phyloP scores from a whole-genome alignment of 2,797 vertebrate genomes.

The Heliangelus exortis region DNA sequence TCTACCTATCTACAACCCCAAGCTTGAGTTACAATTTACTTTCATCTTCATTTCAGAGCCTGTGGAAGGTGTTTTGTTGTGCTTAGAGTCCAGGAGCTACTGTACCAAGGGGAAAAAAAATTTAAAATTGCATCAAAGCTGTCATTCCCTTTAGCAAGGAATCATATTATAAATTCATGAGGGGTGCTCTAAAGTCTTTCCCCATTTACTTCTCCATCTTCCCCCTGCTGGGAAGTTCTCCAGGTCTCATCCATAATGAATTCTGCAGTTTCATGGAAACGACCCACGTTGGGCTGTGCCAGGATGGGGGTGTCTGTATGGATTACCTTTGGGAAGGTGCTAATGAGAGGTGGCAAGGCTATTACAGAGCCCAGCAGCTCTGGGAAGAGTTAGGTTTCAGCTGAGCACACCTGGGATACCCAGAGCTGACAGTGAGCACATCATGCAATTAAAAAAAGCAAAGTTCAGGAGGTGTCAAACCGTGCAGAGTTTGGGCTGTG shows the following conservation, averaged over 20 bases:
- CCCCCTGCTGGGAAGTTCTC: not conserved
- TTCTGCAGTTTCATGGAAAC: not conserved
- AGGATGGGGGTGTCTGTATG: not conserved
- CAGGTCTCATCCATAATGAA: not conserved
- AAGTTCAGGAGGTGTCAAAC: not conserved
- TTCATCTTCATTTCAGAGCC: not conserved
- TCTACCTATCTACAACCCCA: not conserved
- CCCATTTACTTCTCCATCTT: not conserved
- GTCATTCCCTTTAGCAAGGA: constrained; percentile 13
- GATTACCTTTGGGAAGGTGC: constrained; percentile 13
- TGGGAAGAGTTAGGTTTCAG: not conserved
- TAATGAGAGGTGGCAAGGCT: constrained; percentile 33
- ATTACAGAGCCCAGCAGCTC: not conserved
- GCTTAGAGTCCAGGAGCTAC: not conserved
- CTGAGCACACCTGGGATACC: not conserved
- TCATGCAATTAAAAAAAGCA: not conserved
- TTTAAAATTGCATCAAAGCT: not conserved
- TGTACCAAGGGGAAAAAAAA: not conserved
- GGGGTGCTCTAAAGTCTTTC: constrained; percentile 16
- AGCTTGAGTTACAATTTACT: not conserved
- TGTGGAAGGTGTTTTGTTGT: not conserved
- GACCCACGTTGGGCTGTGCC: not conserved
- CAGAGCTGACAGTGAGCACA: not conserved
- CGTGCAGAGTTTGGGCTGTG: fast-evolving
- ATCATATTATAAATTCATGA: not conserved